Percentiles rank a stretch among this genome's conserved stretches.
Conservation (phyloP, 2,888 invertebrate species). For the Lingula anatina region DNA sequence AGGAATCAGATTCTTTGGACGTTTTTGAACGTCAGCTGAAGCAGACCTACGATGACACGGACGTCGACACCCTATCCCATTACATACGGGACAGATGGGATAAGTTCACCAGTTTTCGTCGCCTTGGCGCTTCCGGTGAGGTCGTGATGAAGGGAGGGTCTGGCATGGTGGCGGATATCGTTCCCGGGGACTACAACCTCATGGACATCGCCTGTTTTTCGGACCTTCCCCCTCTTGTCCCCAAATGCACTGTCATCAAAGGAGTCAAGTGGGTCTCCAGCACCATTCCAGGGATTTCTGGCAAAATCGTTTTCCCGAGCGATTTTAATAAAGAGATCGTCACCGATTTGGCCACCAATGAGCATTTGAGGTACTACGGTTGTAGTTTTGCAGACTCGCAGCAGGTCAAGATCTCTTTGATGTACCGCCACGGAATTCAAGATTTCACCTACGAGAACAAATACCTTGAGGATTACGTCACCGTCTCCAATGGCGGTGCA, state of each 20-base stretch:
- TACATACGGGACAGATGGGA: conserved; percentile 16
- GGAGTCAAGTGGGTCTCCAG: conserved; percentile 12
- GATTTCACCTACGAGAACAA: conserved; percentile 20
- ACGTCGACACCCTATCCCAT: conserved; percentile 8
- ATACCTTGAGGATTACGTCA: conserved; percentile 16
- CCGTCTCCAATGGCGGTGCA: conserved; percentile 9
- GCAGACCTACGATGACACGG: conserved; percentile 5
- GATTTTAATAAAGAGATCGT: conserved; percentile 13
- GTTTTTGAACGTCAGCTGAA: conserved; percentile 7
- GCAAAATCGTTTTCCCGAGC: conserved; percentile 13
- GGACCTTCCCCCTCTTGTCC: conserved; percentile 14
- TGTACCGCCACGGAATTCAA: conserved; percentile 17
- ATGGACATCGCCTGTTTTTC: conserved; percentile 14
- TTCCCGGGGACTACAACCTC: conserved; percentile 15
- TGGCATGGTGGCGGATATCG: conserved; percentile 15
- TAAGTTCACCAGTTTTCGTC: conserved; percentile 13
- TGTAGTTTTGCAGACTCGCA: conserved; percentile 15
- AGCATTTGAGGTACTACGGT: conserved; percentile 16
- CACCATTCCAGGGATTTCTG: conserved; percentile 9
- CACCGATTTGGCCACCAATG: conserved; percentile 15
- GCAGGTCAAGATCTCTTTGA: conserved; percentile 13
- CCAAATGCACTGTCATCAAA: conserved; percentile 13
- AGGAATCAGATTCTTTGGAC: background rate
- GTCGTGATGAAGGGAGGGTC: conserved; percentile 13
- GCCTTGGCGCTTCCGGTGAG: conserved; percentile 13